A percentile compares a stretch with the other conserved stretches of the same genome.
Conservation (phyloP, 2,113 vertebrate genomes). For the Hippoglossus stenolepis region DNA sequence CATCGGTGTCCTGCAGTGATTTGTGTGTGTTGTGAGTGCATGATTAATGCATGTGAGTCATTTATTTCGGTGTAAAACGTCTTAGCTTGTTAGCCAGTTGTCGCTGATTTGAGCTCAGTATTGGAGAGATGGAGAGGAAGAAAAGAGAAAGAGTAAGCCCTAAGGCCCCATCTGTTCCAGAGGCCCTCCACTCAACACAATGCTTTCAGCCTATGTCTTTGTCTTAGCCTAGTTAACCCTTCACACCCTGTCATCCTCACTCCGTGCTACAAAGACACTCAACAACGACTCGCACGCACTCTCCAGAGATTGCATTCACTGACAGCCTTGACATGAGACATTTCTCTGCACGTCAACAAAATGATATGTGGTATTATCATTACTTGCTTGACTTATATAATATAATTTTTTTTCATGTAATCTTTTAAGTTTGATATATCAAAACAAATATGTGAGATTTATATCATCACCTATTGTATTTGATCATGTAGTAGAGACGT, state of each 20-base stretch:
- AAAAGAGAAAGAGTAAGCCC: constrained; percentile 45
- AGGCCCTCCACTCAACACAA: constrained; percentile 76
- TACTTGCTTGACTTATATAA: neutral
- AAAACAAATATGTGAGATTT: neutral
- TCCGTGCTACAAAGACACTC: constrained; percentile 45
- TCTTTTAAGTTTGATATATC: neutral
- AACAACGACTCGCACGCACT: neutral
- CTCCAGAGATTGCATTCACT: constrained; percentile 29
- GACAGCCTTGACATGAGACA: constrained; percentile 39
- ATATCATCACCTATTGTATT: constrained; percentile 17
- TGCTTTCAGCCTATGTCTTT: constrained; percentile 73
- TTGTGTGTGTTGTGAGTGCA: constrained; percentile 32
- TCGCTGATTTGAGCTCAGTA: constrained; percentile 30
- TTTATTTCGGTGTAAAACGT: constrained; percentile 45
- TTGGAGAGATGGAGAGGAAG: constrained; percentile 8
- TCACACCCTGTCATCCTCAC: constrained; percentile 70
- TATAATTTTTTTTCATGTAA: constrained; percentile 1
- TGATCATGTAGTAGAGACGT: constrained; percentile 1
- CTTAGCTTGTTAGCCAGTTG: constrained; percentile 30
- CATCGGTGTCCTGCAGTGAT: constrained; percentile 35
- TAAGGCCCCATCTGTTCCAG: constrained; percentile 71
- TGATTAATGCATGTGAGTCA: constrained; percentile 46
- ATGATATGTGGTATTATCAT: neutral
- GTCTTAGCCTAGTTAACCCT: constrained; percentile 82
- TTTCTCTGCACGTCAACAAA: constrained; percentile 43